Evolutionary conservation across 2,797 vertebrate species (phyloP).

Genomic region (Dipus sagitta): DNA sequence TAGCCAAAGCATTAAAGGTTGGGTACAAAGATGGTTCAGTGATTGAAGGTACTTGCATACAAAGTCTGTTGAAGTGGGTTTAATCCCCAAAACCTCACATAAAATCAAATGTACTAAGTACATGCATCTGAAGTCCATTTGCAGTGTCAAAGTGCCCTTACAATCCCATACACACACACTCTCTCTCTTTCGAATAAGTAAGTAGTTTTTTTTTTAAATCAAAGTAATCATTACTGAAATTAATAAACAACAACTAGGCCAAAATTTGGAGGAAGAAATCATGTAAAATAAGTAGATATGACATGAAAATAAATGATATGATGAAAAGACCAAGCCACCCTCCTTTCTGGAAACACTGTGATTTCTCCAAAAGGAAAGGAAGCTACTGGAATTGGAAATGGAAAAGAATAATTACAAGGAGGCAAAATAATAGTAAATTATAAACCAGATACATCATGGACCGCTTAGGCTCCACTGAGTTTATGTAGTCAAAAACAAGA

Average conservation of each 20-base stretch:
- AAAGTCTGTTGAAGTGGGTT: too few species aligned
- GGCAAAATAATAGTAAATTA: neutral
- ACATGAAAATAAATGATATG: neutral
- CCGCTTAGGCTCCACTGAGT: too few species aligned
- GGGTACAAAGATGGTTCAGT: too few species aligned
- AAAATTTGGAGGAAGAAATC: neutral
- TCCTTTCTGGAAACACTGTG: neutral
- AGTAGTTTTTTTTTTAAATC: too few species aligned
- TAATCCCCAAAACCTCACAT: too few species aligned
- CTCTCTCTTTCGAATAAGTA: too few species aligned
- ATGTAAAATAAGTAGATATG: slow-evolving; percentile 18
- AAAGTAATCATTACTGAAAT: neutral
- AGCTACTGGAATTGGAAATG: neutral
- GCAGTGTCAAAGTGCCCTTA: too few species aligned
- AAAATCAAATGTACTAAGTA: too few species aligned
- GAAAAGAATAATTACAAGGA: slow-evolving; percentile 6
- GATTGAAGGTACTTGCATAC: too few species aligned
- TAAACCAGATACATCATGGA: neutral
- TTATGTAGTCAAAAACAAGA: neutral
- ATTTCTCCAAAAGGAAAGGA: neutral
- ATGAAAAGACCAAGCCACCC: neutral
- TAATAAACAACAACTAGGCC: neutral
- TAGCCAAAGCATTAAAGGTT: neutral
- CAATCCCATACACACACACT: too few species aligned
- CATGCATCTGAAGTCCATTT: too few species aligned